Base-by-base conservation (phyloP, 2,113 vertebrate species). In the Aspiorhynchus laticeps region DNA sequence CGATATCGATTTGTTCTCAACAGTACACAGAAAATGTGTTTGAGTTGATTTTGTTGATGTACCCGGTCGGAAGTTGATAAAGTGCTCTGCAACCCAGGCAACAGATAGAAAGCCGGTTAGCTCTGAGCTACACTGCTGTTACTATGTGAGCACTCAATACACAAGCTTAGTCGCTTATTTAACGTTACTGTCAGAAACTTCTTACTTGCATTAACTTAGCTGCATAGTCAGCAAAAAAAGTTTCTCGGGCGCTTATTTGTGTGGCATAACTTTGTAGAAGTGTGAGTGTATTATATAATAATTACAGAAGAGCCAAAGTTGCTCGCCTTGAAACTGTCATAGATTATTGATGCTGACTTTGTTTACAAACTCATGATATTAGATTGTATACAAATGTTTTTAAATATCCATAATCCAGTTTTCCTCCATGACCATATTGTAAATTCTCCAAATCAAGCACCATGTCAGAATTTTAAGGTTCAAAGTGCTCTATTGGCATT, bases 81-180 rank as follows among this genome's bases (percentile, higher is more conserved):
- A 69, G 17, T 48, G 9, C 8, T 24, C 5, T 31, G n/a, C 4
- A 65, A 48, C 8, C 26, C 26, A 11, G 80, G 19, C n/a, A 48
- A 69, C 38, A 24, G 38, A 51, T 1, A 31, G 41, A 69, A 83
- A 83, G 80, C 80, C 80, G 80, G 80, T 48, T 67, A 83, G 80
- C 80, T 31, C 12, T 5, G 14, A 48, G 41, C 80, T 28, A 67
- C 61, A 4, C 59, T 67, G 59, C 3, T 28, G 80, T 82, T 59
- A 15, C 11, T 33, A 15, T 17, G 11, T 1, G 63, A 83, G 61
- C 36, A 24, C 17, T 69, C 8, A 21, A 69, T 63, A 81, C 56
- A 28, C 41, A 33, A 8, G 5, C 24, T 48, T 33, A 21, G 24
- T 63, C 56, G 7, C n/a, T 67, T 48, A 33, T 48, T n/a, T n/a